Conservation (phyloP, 2,797 vertebrate genomes). For the Hirundo rustica region DNA sequence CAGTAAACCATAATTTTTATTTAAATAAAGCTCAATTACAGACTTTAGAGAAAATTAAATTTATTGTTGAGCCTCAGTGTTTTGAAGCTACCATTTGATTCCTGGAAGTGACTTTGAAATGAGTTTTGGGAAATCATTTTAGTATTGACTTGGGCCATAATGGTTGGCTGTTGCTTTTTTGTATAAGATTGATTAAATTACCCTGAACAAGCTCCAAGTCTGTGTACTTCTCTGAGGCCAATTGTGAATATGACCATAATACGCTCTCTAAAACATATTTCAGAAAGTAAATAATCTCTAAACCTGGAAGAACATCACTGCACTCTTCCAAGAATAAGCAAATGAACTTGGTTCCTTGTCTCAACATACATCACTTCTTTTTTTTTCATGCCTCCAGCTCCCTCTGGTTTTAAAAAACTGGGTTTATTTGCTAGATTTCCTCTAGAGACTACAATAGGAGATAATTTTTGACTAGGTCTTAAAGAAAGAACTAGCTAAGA, state of each 20-base stretch:
- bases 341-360: background rate
- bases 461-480: background rate
- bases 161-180: constrained; percentile 48
- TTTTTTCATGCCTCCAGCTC: background rate
- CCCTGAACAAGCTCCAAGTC: constrained; percentile 48
- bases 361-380: background rate
- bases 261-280: constrained; percentile 36
- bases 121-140: constrained; percentile 69
- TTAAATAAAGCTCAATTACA: constrained; percentile 14
- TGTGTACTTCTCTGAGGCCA: constrained; percentile 43
- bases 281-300: constrained; percentile 45
- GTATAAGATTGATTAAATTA: constrained; percentile 62
- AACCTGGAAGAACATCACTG: background rate
- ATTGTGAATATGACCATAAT: constrained; percentile 42
- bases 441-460: background rate
- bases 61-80: constrained; percentile 7
- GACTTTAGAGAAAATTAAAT: constrained; percentile 56
- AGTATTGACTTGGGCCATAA: constrained; percentile 66
- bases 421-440: background rate
- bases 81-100: constrained; percentile 44
- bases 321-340: constrained; percentile 16
- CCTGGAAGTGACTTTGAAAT: constrained; percentile 64
- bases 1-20: background rate
- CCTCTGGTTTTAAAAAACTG: background rate
- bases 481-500: constrained; percentile 4